Evolutionary conservation across 2,888 invertebrate species (phyloP).

Genomic region (Drosophila anomalata): DNA sequence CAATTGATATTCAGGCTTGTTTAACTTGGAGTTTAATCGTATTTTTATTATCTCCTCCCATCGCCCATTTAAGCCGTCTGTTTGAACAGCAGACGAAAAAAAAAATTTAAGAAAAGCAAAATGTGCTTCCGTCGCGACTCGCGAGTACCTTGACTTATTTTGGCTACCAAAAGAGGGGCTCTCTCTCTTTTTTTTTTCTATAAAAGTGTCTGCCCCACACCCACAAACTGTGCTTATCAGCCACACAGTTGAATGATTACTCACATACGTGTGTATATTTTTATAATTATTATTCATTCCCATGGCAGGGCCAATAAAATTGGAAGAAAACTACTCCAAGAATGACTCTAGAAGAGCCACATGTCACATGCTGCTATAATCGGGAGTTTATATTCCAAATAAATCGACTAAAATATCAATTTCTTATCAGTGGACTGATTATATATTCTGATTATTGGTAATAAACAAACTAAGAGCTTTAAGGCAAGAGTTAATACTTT

Average conservation of each 20-base stretch:
- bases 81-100: constrained; percentile 32
- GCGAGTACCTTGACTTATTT: constrained; percentile 39
- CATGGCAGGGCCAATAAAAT: constrained; percentile 11
- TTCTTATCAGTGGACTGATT: background rate
- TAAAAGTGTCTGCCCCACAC: background rate
- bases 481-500: too few species aligned
- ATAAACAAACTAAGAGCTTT: background rate
- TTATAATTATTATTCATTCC: constrained; percentile 47
- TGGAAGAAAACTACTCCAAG: constrained; percentile 12
- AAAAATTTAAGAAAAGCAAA: constrained; percentile 7
- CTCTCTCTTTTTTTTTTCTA: background rate
- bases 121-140: constrained; percentile 26
- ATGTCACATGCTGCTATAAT: constrained; percentile 57
- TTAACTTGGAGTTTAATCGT: constrained; percentile 6
- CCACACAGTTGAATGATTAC: constrained; percentile 32
- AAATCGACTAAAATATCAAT: too few species aligned
- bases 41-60: constrained; percentile 22
- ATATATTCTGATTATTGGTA: background rate
- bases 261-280: constrained; percentile 43
- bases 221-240: constrained; percentile 47
- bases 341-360: constrained; percentile 7
- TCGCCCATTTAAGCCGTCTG: constrained; percentile 15
- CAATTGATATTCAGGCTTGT: constrained; percentile 29
- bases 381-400: too few species aligned
- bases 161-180: constrained; percentile 4